Evolutionary conservation across 2,888 invertebrate genomes (phyloP), one percentile per base, ranked within the genome.

Genomic region (Diadegma fenestrale): DNA sequence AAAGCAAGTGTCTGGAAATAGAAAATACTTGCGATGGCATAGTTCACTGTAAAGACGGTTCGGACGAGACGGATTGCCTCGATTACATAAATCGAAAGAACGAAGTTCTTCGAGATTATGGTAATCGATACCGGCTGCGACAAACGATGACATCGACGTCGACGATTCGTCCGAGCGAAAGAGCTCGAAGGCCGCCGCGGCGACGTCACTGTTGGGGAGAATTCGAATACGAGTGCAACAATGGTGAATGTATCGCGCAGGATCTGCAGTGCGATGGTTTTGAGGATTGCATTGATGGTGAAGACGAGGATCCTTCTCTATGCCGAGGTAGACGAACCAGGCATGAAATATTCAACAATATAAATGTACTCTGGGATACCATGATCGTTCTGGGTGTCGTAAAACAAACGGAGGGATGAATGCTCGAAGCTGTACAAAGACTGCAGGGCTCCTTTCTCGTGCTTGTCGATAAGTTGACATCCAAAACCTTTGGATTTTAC

Each of bases 231-330:
- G n/a, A 48, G 17, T 96, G 96, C 90, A 86, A 93, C 79, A 94
- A 95, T 87, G 95, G 95, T 14, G 92, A 90, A 69, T 96, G 96
- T 88, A 95, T 96, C 80, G 94, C 94, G 77, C 90, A 90, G 0
- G 89, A 88, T 41, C 93, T 93, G 48, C 92, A 94, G 41, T 97
- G 97, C 92, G 94, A 97, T 92, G 93, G 94, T 2, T 90, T 94
- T 6, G 72, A 87, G n/a, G 95, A 97, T 90, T 97, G 97, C 88
- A 87, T 91, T 2, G 93, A 94, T 81, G 94, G 94, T n/a, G 95
- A 95, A 87, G 97, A 97, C 89, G 97, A 97, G 94, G 88, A 89
- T 14, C 68, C 66, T 37, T 17, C 7, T 63, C 69, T 64, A 10
- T 92, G 92, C 80, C 66, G 51, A 89, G 88, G 88, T 90, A 88